phyloP scores from a whole-genome alignment of 2,888 invertebrate species.

The Protodeltote pygarga region DNA sequence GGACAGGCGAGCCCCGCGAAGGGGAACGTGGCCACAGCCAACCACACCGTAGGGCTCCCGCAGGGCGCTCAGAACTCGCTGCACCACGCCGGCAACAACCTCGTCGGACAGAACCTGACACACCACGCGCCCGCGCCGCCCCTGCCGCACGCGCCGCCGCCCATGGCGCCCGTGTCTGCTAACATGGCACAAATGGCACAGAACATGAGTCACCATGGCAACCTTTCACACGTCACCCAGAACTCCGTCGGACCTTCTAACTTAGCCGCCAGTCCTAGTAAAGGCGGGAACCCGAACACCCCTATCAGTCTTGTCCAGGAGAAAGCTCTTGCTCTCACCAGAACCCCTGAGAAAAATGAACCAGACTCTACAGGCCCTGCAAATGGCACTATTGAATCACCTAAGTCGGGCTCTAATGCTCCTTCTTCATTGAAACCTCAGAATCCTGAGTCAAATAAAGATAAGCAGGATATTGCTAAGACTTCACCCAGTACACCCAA shows the following conservation, averaged over 20 bases:
- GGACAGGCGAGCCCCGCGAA: constrained; percentile 80
- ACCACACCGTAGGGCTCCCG: constrained; percentile 76
- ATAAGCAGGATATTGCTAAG: constrained; percentile 79
- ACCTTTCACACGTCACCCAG: constrained; percentile 79
- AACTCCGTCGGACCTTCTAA: constrained; percentile 71
- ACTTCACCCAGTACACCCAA: constrained; percentile 81
- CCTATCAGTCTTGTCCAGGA: constrained; percentile 81
- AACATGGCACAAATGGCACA: constrained; percentile 86
- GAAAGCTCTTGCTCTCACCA: constrained; percentile 78
- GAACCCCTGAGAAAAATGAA: constrained; percentile 81
- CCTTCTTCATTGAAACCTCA: constrained; percentile 71
- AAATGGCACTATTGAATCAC: constrained; percentile 80
- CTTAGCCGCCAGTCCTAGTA: constrained; percentile 71
- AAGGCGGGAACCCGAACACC: constrained; percentile 70
- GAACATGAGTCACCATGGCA: constrained; percentile 85
- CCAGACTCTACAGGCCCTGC: constrained; percentile 75
- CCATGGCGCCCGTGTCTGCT: constrained; percentile 83
- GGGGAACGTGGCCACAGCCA: constrained; percentile 77
- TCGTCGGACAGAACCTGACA: constrained; percentile 77
- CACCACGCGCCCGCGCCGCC: constrained; percentile 70
- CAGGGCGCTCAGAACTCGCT: constrained; percentile 78
- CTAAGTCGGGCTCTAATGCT: constrained; percentile 70
- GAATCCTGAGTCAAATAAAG: constrained; percentile 75
- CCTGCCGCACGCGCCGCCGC: constrained; percentile 73
- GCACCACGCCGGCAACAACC: constrained; percentile 68